A percentile compares a stretch with the other conserved stretches of the same genome.
Conservation (phyloP, 1,140 invertebrate species). For the Streblospio benedicti region DNA sequence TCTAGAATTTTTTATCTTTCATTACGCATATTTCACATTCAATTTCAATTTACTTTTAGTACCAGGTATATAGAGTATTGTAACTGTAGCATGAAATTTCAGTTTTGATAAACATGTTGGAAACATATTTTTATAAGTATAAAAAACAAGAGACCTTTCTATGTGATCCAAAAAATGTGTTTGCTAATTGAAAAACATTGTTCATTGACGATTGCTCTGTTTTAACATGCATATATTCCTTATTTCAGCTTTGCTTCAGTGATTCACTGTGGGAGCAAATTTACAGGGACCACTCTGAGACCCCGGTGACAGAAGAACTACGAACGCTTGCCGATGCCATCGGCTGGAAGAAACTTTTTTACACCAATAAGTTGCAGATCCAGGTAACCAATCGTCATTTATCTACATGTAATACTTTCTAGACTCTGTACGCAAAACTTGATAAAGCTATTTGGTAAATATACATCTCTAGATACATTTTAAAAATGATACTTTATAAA, state of each 20-base stretch:
- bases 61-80: not conserved
- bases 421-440: no score
- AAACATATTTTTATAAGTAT: not conserved
- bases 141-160: not conserved
- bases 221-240: no score
- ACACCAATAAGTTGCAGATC: constrained; percentile 35
- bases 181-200: not conserved
- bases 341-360: constrained; percentile 34
- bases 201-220: no score
- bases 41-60: not conserved
- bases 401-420: no score
- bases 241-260: constrained; percentile 25
- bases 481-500: no score
- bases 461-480: no score
- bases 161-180: not conserved
- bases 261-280: constrained; percentile 30
- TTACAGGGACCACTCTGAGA: constrained; percentile 22
- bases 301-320: constrained; percentile 25
- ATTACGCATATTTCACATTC: not conserved
- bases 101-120: not conserved
- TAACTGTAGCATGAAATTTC: not conserved
- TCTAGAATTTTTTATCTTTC: not conserved
- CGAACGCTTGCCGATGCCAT: constrained; percentile 22
- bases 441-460: no score
- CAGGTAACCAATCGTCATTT: constrained; percentile 22